Conservation (phyloP, 2,113 vertebrate genomes). For the Trinectes maculatus region DNA sequence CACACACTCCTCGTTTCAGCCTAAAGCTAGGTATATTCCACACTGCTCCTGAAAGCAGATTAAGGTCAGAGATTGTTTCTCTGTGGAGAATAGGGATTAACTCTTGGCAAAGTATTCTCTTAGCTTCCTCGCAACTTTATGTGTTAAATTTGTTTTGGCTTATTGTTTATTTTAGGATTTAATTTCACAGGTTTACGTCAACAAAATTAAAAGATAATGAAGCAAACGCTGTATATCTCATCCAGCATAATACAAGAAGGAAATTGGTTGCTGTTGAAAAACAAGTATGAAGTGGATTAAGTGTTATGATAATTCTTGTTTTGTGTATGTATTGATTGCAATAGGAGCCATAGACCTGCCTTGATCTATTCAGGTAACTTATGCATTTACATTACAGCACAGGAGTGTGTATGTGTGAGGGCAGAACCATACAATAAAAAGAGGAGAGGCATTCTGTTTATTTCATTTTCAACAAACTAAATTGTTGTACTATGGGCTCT, state of each 20-base stretch:
- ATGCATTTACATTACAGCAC: background rate
- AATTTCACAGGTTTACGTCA: slow-evolving; percentile 68
- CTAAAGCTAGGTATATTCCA: slow-evolving; percentile 61
- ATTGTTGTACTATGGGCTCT: slow-evolving; percentile 69
- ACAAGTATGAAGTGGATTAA: background rate
- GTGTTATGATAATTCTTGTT: too few species aligned
- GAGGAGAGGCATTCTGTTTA: slow-evolving; percentile 18
- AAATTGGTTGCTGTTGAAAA: background rate
- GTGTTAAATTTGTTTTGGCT: slow-evolving; percentile 69
- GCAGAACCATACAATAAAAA: background rate
- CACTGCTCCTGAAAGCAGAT: slow-evolving; percentile 64
- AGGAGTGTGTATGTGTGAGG: background rate
- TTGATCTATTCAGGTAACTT: too few species aligned
- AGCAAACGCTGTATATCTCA: slow-evolving; percentile 11
- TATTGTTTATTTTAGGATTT: slow-evolving; percentile 65
- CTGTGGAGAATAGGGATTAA: slow-evolving; percentile 70
- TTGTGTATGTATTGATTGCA: too few species aligned
- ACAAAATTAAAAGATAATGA: slow-evolving; percentile 55
- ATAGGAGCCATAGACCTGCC: too few species aligned
- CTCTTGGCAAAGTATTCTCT: slow-evolving; percentile 51
- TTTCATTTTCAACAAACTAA: slow-evolving; percentile 60
- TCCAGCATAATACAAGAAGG: slow-evolving; percentile 3
- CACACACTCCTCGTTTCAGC: slow-evolving; percentile 56
- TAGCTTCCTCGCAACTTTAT: slow-evolving; percentile 43
- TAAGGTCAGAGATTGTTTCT: slow-evolving; percentile 67